Conservation (phyloP, 2,888 invertebrate genomes). For the Clanis bilineata region DNA sequence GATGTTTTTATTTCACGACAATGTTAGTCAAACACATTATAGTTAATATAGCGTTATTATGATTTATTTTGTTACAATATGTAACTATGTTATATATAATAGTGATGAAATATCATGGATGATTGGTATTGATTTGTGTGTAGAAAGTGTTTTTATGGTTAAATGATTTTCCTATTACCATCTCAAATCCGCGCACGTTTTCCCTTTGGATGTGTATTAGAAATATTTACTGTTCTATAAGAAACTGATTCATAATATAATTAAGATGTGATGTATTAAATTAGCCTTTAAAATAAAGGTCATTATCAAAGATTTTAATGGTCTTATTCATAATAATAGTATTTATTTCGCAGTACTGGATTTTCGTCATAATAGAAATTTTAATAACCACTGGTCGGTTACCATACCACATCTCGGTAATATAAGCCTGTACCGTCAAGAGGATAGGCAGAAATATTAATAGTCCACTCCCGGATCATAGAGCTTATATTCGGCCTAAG, state of each 20-base stretch:
- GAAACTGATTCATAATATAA: neutral
- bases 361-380: too few species aligned
- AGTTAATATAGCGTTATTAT: neutral
- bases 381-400: too few species aligned
- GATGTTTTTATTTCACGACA: neutral
- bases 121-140: neutral
- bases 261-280: conserved; percentile 17
- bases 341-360: too few species aligned
- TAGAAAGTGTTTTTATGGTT: neutral
- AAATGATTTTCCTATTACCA: neutral
- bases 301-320: conserved; percentile 4
- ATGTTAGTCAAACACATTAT: neutral
- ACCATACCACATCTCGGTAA: too few species aligned
- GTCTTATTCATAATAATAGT: too few species aligned
- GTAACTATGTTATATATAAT: conserved; percentile 16
- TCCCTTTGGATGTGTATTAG: conserved; percentile 2
- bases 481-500: too few species aligned
- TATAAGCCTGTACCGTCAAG: too few species aligned
- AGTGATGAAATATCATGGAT: neutral
- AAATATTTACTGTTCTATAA: conserved; percentile 2
- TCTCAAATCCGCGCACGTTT: conserved; percentile 1
- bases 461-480: too few species aligned
- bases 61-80: neutral
- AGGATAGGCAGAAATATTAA: too few species aligned
- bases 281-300: conserved; percentile 20